Evolutionary conservation across 2,113 vertebrate species (phyloP), one percentile per base, ranked within the genome.

Genomic region (Pandion haliaetus): DNA sequence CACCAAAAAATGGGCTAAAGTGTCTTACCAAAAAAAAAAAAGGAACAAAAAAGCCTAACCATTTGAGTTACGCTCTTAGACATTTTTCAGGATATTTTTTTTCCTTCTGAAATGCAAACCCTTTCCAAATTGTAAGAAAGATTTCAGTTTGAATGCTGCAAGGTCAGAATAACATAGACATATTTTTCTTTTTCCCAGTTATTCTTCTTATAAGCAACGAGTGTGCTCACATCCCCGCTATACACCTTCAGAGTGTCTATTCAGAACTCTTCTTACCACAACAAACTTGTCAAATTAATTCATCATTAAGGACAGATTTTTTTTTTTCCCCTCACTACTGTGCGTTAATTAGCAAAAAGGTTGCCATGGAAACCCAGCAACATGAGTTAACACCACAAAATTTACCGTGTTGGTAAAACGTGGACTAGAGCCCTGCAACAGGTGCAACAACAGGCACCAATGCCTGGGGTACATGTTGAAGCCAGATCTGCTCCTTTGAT

Each of bases 361-460:
- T 95, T 95, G 86, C 86, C 91, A 80, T 82, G 86, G 95, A n/a
- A 91, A 97, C 89, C 16, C 73, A 82, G 88, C 77, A 93, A 76
- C 49, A 57, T 17, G 23, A 76, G 58, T 73, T 84, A 95, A 32
- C 91, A 80, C 54, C 91, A 65, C 58, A 25, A 26, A 62, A 76
- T 54, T 87, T 86, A 44, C 70, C 84, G 14, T 1, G 58, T 1
- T 93, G 86, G 73, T 52, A 63, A 73, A 94, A 92, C 1, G 8
- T 17, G 81, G 89, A 71, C 86, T 38, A 45, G 61, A 85, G 73
- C 78, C 82, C 67, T 14, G 45, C 88, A 62, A 42, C 67, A 57
- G 83, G 82, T n/a, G 4, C 61, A 9, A 9, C 24, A 26, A 49
- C 38, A 17, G 61, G 72, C 32, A 23, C 71, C 45, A 3, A 5